Conservation (phyloP, 1,140 invertebrate genomes). For the Odontomachus brunneus region DNA sequence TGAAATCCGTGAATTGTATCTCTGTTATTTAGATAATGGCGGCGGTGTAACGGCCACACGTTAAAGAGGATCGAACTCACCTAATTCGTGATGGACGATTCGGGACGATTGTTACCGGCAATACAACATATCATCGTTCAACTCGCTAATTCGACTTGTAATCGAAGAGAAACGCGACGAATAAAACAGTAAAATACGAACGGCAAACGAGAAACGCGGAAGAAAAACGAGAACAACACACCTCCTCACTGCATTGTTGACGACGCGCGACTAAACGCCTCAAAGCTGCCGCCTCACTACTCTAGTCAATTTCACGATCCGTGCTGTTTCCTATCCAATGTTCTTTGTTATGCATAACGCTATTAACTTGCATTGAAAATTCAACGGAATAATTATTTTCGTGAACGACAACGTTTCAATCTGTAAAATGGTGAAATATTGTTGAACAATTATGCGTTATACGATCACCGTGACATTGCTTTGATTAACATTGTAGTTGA, state of each 20-base stretch:
- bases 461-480: not conserved
- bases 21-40: no score
- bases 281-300: slow-evolving; percentile 48
- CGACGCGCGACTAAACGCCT: slow-evolving; percentile 70
- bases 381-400: not conserved
- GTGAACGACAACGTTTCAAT: not conserved
- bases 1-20: no score
- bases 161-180: slow-evolving; percentile 58
- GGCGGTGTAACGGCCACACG: no score
- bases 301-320: not conserved
- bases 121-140: not conserved
- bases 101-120: not conserved
- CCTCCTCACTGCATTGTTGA: slow-evolving; percentile 70
- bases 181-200: slow-evolving; percentile 70
- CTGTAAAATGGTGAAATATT: not conserved
- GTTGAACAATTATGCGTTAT: no score
- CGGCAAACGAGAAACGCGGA: slow-evolving; percentile 67
- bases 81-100: slow-evolving; percentile 35
- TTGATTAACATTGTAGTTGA: slow-evolving; percentile 12
- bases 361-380: not conserved
- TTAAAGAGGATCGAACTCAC: slow-evolving; percentile 25
- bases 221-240: slow-evolving; percentile 69
- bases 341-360: not conserved
- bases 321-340: not conserved
- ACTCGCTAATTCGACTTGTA: slow-evolving; percentile 32